phyloP scores from a whole-genome alignment of 2,888 invertebrate species.

The Trissonchulus latispiculum region DNA sequence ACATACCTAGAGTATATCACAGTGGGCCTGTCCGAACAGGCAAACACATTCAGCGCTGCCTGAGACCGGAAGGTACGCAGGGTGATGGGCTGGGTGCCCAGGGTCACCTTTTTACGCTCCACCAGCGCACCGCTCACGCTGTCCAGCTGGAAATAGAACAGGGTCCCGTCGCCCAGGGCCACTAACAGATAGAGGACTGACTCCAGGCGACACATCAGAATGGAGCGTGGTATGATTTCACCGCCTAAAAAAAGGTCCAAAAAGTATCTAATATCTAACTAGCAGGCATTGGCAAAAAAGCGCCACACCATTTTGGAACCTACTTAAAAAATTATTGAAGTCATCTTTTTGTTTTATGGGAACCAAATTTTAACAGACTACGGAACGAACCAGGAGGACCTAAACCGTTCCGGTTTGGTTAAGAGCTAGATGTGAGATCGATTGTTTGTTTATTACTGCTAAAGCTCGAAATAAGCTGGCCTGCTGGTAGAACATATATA shows the following conservation, averaged over 20 bases:
- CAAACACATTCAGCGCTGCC: conserved; percentile 84
- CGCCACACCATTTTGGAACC: too few species aligned
- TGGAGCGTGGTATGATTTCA: conserved; percentile 91
- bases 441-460: too few species aligned
- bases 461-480: too few species aligned
- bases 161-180: conserved; percentile 91
- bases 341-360: too few species aligned
- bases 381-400: too few species aligned
- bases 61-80: conserved; percentile 63
- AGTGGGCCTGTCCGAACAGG: conserved; percentile 94
- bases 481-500: too few species aligned
- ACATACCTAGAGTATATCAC: conserved; percentile 71
- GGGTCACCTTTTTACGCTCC: conserved; percentile 85
- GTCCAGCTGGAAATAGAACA: conserved; percentile 86
- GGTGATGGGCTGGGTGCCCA: conserved; percentile 94
- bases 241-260: conserved; percentile 31
- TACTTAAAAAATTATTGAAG: too few species aligned
- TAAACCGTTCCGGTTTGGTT: too few species aligned
- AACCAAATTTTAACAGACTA: too few species aligned
- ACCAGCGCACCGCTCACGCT: conserved; percentile 53
- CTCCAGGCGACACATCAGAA: conserved; percentile 86
- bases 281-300: too few species aligned
- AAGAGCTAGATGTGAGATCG: too few species aligned
- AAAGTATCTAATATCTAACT: too few species aligned
- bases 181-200: conserved; percentile 57